Evolutionary conservation across 2,888 invertebrate genomes (phyloP).

Genomic region (Drosophila putrida): DNA sequence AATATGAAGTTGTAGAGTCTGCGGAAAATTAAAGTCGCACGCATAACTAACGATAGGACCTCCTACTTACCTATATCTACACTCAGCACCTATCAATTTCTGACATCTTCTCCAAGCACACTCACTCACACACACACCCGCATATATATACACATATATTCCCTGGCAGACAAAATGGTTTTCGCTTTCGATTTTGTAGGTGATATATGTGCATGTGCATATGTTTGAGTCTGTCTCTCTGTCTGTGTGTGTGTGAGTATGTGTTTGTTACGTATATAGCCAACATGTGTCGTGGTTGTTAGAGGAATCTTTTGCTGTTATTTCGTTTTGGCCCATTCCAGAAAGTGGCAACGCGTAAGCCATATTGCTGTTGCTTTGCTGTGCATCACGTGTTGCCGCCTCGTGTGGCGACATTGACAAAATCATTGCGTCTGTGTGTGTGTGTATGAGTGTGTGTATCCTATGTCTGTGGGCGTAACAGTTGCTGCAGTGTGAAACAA

Average conservation of each 20-base stretch:
- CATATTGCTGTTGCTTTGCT: constrained; percentile 45
- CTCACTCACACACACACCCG: constrained; percentile 13
- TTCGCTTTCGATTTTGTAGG: constrained; percentile 79
- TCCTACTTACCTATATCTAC: constrained; percentile 51
- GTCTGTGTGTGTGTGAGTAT: neutral
- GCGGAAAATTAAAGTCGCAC: constrained; percentile 19
- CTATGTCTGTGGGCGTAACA: constrained; percentile 22
- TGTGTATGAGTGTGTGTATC: constrained; percentile 4
- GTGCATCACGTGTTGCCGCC: constrained; percentile 78
- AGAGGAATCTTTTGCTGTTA: constrained; percentile 48
- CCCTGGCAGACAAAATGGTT: constrained; percentile 49
- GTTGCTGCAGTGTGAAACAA: constrained; percentile 49
- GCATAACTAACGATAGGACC: constrained; percentile 20
- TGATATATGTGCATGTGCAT: constrained; percentile 5
- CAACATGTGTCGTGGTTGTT: constrained; percentile 36
- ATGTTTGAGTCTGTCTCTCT: neutral
- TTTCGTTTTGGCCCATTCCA: constrained; percentile 11
- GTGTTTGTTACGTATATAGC: neutral
- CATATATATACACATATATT: constrained; percentile 1
- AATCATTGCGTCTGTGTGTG: constrained; percentile 24
- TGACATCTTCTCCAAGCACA: constrained; percentile 15
- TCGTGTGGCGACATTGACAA: constrained; percentile 62
- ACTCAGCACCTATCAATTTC: constrained; percentile 31
- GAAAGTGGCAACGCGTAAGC: constrained; percentile 41
- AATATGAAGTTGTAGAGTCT: constrained; percentile 1